phyloP scores from a whole-genome alignment of 2,888 invertebrate genomes.

The Danaus chrysippus region DNA sequence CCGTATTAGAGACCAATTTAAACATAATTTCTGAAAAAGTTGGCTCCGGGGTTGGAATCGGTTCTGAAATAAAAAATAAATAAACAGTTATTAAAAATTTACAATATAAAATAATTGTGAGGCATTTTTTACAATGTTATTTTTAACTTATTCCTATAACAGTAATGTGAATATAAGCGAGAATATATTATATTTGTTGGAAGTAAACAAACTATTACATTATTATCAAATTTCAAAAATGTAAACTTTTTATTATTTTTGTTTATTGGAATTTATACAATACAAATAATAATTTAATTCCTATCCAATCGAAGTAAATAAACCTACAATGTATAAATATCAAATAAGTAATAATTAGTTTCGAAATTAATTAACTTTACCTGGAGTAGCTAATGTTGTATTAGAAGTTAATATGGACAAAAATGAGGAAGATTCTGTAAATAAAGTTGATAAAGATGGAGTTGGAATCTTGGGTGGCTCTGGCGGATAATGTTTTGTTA shows the following conservation, averaged over 20 bases:
- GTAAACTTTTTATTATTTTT: too few relatives aligned
- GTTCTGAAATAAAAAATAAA: conserved; percentile 43
- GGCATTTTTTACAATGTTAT: too few relatives aligned
- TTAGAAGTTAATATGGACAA: conserved; percentile 60
- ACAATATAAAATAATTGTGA: not conserved
- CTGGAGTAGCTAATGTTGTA: conserved; percentile 65
- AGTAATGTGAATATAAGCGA: too few relatives aligned
- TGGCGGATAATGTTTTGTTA: conserved; percentile 43
- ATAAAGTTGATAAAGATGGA: conserved; percentile 35
- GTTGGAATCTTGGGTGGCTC: conserved; percentile 31
- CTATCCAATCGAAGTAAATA: too few relatives aligned
- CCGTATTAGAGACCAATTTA: conserved; percentile 48
- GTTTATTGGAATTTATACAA: too few relatives aligned
- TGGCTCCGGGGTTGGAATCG: conserved; percentile 53
- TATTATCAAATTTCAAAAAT: too few relatives aligned
- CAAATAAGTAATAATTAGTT: too few relatives aligned
- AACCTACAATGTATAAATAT: too few relatives aligned
- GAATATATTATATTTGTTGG: too few relatives aligned
- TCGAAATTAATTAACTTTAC: conserved; percentile 35
- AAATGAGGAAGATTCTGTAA: conserved; percentile 62
- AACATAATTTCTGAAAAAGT: conserved; percentile 55
- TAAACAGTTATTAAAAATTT: not conserved
- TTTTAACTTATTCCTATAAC: too few relatives aligned
- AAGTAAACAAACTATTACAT: too few relatives aligned
- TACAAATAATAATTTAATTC: too few relatives aligned